Conservation (phyloP, 2,113 vertebrate genomes). For the Clarias gariepinus region DNA sequence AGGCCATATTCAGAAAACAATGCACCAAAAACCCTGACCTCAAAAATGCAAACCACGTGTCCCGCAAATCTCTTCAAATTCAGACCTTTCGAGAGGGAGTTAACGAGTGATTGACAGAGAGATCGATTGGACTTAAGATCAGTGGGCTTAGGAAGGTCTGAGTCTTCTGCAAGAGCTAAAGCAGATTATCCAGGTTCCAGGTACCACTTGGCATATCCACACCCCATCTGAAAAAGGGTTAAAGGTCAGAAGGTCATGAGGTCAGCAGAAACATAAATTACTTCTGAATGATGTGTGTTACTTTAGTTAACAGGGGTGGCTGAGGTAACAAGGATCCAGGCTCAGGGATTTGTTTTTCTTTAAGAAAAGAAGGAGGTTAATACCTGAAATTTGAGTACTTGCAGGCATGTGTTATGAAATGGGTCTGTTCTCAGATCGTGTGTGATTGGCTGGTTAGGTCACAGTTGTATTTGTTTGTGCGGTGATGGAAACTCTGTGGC, state of each 20-base stretch:
- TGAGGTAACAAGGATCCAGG: conserved; percentile 35
- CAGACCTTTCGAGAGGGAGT: neutral
- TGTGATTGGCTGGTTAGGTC: conserved; percentile 22
- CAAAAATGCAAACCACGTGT: conserved; percentile 15
- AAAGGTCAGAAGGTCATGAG: conserved; percentile 54
- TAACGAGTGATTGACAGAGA: conserved; percentile 32
- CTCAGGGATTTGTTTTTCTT: conserved; percentile 22
- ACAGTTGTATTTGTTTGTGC: conserved; percentile 23
- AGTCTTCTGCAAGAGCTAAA: conserved; percentile 43
- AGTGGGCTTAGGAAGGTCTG: conserved; percentile 28
- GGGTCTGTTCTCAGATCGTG: neutral
- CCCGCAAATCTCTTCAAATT: neutral
- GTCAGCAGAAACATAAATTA: conserved; percentile 34
- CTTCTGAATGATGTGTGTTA: conserved; percentile 31
- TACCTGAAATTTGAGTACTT: conserved; percentile 33
- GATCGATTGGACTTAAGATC: conserved; percentile 43
- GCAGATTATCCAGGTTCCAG: conserved; percentile 54
- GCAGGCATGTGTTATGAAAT: conserved; percentile 28
- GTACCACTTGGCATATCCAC: conserved; percentile 46
- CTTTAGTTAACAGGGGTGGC: conserved; percentile 33
- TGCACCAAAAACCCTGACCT: neutral
- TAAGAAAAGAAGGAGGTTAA: conserved; percentile 21
- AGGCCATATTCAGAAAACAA: conserved; percentile 9
- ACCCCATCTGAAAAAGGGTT: conserved; percentile 32
- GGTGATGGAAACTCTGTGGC: conserved; percentile 41